phyloP scores from a whole-genome alignment of 2,797 vertebrate species.

The Epinephelus awoara region DNA sequence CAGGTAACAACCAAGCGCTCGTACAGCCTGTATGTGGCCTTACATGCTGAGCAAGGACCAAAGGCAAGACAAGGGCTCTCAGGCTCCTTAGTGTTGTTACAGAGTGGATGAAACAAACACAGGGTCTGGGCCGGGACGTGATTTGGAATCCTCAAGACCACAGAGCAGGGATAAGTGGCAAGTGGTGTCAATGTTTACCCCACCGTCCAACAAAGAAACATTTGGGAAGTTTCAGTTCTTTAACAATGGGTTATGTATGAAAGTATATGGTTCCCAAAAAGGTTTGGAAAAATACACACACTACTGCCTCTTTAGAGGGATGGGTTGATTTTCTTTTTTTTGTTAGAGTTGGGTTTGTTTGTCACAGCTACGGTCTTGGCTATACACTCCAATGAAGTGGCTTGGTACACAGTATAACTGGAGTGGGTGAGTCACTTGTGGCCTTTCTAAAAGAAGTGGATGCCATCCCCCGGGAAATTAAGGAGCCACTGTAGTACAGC shows the following conservation, averaged over 20 bases:
- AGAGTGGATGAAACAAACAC: conserved; percentile 1
- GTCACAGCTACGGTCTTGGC: not conserved
- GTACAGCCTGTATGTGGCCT: not conserved
- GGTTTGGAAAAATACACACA: not conserved
- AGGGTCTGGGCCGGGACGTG: not conserved
- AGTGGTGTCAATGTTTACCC: too few species aligned
- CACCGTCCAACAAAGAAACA: too few species aligned
- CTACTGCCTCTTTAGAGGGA: not conserved
- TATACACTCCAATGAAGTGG: not conserved
- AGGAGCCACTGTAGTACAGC: conserved; percentile 13
- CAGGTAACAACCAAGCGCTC: conserved; percentile 40
- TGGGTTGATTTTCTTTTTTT: not conserved
- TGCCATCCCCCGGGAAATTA: conserved; percentile 40
- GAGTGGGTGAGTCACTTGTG: conserved; percentile 43
- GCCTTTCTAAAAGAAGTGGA: conserved; percentile 36
- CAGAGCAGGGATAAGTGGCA: too few species aligned
- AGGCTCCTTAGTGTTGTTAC: not conserved
- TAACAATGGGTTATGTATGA: too few species aligned
- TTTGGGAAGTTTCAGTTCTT: not conserved
- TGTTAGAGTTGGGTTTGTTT: conserved; percentile 9
- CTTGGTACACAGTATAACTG: too few species aligned
- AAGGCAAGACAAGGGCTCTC: conserved; percentile 15
- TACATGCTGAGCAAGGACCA: conserved; percentile 22
- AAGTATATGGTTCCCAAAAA: not conserved
- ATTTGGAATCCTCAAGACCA: not conserved